phyloP scores from a whole-genome alignment of 2,113 vertebrate genomes.

The Heterochromis multidens region DNA sequence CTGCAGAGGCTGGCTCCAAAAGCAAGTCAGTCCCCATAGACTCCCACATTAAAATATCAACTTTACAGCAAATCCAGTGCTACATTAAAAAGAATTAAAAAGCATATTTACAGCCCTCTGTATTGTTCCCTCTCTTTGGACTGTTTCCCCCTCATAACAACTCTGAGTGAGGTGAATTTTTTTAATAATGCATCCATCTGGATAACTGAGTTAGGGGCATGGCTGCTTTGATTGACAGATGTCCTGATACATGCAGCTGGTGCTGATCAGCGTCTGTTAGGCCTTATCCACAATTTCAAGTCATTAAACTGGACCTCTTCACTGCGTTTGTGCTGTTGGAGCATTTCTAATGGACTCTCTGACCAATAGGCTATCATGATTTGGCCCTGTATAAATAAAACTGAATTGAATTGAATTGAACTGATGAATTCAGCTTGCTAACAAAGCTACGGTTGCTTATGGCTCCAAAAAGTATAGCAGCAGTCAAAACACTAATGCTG shows the following conservation, averaged over 20 bases:
- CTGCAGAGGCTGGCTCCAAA: background rate
- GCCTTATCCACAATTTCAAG: background rate
- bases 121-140: rapidly evolving
- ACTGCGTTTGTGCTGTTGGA: background rate
- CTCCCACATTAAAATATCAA: background rate
- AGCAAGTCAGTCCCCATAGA: rapidly evolving
- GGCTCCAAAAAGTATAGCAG: background rate
- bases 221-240: too few relatives aligned
- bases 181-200: background rate
- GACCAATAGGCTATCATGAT: background rate
- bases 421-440: background rate
- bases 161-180: rapidly evolving
- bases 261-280: background rate
- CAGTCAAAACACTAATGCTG: background rate
- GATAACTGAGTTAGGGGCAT: background rate
- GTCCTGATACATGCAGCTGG: background rate
- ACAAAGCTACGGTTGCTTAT: background rate
- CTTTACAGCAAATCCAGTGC: too few relatives aligned
- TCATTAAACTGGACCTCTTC: background rate
- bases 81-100: too few relatives aligned
- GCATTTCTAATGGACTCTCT: background rate
- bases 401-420: background rate
- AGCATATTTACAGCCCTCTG: rapidly evolving
- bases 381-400: background rate
- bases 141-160: background rate